Base-by-base conservation (phyloP, 2,113 vertebrate species). In the Thalassoma bifasciatum region DNA sequence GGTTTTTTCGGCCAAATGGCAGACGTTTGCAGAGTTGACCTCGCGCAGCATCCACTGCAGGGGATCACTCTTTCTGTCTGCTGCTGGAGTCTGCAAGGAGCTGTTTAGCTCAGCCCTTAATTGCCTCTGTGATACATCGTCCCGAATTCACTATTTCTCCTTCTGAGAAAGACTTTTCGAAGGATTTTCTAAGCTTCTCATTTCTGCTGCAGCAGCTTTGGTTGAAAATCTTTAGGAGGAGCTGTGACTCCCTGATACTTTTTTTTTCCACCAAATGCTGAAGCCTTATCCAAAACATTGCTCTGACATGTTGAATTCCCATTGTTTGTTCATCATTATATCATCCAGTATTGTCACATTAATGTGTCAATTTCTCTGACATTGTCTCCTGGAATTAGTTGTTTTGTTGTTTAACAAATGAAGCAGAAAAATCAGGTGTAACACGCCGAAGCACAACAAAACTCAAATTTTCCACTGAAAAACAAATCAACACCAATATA, bases 11-110 rank as follows among this genome's bases (percentile, higher is more conserved):
- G 67, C 86, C 82, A 77, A 83, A 70, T 86, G 82, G 77, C 79
- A 71, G 77, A 86, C 75, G 60, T 76, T 56, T 8, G 14, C 66
- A 79, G 76, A 70, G 81, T 69, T 84, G 86, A 91, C 87, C 88
- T 87, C 66, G 24, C 79, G 81, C 50, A 67, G 65, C 62, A 67
- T 66, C 40, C 77, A 57, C 84, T 23, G 62, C 83, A 65, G 81
- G 81, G 79, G 83, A 77, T 79, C 59, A 13, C 71, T 81, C 84
- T 82, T 59, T 2, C 70, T 69, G 75, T 83, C 79, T 81, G 72
- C 72, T 38, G 58, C 60, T 77, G 71, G 66, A 75, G 73, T 53
- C 57, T 82, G 68, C 9, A 54, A 81, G 61, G 40, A 83, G 71
- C 66, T 78, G 72, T 81, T 87, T 83, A 75, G 66, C 52, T 81